A percentile compares a stretch with the other conserved stretches of the same genome.
These are phyloP conservation scores for Lepetodrilus schrolli DNA, from an alignment of 2,888 invertebrate species.

Conservation along the genomic window DNA sequence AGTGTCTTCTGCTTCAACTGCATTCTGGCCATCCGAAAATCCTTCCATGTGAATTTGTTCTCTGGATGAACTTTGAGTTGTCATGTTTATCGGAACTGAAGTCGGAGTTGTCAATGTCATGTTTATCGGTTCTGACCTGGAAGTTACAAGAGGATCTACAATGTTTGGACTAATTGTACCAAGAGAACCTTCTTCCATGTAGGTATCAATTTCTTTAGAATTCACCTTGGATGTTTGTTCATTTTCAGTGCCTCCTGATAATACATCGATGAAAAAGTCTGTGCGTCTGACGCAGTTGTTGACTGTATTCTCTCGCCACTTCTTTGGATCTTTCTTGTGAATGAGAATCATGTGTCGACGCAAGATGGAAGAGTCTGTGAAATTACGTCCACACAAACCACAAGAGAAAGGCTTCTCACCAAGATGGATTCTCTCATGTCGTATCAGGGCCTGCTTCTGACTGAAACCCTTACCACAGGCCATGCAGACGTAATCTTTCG, in stretches of 20 bases:
- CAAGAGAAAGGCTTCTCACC: slow-evolving; percentile 75
- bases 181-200: background rate
- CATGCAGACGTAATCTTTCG: slow-evolving; percentile 72
- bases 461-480: slow-evolving; percentile 76
- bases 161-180: background rate
- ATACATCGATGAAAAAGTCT: slow-evolving; percentile 43
- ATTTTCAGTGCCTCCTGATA: slow-evolving; percentile 18
- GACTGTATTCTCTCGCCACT: slow-evolving; percentile 57
- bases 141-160: background rate
- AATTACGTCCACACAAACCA: slow-evolving; percentile 72
- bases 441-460: slow-evolving; percentile 75
- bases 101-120: background rate
- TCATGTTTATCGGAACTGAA: slow-evolving; percentile 1
- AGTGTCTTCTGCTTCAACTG: background rate
- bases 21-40: background rate
- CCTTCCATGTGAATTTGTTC: background rate
- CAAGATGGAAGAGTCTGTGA: slow-evolving; percentile 66
- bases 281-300: slow-evolving; percentile 31
- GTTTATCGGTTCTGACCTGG: background rate
- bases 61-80: background rate
- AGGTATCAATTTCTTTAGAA: background rate
- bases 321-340: slow-evolving; percentile 57
- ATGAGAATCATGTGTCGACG: slow-evolving; percentile 65
- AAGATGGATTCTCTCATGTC: slow-evolving; percentile 76
- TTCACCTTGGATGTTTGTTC: background rate